Evolutionary conservation across 1,140 invertebrate species (phyloP), one percentile per base, ranked within the genome.

Genomic region (Drosophila parvula): DNA sequence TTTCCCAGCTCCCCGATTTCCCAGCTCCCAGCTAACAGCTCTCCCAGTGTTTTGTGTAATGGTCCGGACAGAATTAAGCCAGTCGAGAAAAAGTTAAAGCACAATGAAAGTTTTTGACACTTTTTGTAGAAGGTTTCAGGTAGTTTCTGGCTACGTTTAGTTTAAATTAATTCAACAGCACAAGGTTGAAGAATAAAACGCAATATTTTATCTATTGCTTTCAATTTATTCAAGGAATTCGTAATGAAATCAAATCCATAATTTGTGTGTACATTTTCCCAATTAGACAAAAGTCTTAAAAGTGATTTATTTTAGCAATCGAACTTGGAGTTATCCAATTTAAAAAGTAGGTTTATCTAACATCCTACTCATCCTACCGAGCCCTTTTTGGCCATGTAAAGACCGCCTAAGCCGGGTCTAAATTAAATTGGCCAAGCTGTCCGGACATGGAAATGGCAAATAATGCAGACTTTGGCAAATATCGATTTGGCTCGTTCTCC

Each of bases 391-490:
- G 51, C 5, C 48, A 12, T 28, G 30, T 30, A 45, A 36, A 61
- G 27, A 45, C 12, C 9, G 5, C 10, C 30, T 10, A 55, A 55
- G 51, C 34, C 34, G 4, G 38, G 36, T 11, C 4, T 4, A 27
- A 61, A 43, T 32, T 18, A 36, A 45, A 18, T 45, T 61, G 32
- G n/a, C 40, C 22, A 16, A 22, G 14, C 28, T 14, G 27, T n/a
- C 51, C n/a, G n/a, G 8, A 9, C 32, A 11, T 32, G 40, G n/a
- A 41, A 63, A 47, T 50, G 12, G 64, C 38, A 51, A 51, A 51
- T 51, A 67, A 53, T 55, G 34, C 65, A 45, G 22, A 69, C 47
- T 67, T 69, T 44, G 61, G 47, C 65, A 69, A 69, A 69, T 67
- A 69, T 69, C 65, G 65, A 69, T 69, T 67, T 34, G 30, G 12